Percentiles rank a stretch among this genome's conserved stretches.
These are phyloP conservation scores for Mustela lutreola DNA, from an alignment of 2,113 vertebrate genomes.

Conservation along the genomic window DNA sequence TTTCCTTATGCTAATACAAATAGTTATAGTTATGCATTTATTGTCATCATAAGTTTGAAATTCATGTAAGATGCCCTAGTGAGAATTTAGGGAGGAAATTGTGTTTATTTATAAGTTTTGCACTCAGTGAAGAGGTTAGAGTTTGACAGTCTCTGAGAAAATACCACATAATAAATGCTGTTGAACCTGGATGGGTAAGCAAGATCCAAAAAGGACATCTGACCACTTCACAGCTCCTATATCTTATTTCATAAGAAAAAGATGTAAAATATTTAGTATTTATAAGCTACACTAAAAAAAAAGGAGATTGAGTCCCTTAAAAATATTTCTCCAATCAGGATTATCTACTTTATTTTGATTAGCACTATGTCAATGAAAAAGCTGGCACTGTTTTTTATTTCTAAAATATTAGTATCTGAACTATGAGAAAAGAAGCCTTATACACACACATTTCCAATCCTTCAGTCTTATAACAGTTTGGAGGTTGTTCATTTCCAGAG, in stretches of 20 bases:
- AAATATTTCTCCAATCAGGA: background rate
- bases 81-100: background rate
- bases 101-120: background rate
- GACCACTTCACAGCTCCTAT: background rate
- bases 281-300: background rate
- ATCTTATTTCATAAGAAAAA: background rate
- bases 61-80: background rate
- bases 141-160: background rate
- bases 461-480: background rate
- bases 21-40: background rate
- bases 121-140: background rate
- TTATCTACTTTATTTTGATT: background rate
- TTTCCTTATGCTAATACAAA: background rate
- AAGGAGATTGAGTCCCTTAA: background rate
- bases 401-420: background rate
- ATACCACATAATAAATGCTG: background rate
- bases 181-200: background rate
- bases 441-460: background rate
- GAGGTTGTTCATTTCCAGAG: background rate
- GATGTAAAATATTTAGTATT: background rate
- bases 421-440: background rate
- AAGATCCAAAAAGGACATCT: background rate
- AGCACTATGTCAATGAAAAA: slow-evolving; percentile 7
- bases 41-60: background rate
- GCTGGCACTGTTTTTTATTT: background rate